Conservation (phyloP, 1,140 invertebrate genomes). For the Elysia chlorotica region DNA sequence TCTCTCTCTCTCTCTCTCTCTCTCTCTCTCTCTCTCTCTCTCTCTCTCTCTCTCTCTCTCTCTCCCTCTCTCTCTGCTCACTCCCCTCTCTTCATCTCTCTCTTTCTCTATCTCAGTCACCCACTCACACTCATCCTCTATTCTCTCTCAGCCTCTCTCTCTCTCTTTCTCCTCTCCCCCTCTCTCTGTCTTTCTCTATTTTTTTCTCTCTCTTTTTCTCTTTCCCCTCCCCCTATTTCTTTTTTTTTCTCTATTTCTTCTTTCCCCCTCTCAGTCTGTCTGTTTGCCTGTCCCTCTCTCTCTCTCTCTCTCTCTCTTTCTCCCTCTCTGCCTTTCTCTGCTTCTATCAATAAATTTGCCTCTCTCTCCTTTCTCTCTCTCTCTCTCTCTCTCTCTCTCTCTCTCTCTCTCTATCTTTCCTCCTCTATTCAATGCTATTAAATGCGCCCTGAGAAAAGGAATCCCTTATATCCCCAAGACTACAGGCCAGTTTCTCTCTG, state of each 20-base stretch:
- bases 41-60: no score
- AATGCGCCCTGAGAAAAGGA: neutral
- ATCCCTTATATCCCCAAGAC: neutral
- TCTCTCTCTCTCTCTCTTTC: neutral
- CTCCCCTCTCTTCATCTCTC: no score
- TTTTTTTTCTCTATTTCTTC: neutral
- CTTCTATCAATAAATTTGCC: neutral
- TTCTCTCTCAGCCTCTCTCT: no score
- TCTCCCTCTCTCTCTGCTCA: neutral
- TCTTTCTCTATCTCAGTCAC: neutral
- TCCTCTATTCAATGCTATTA: neutral
- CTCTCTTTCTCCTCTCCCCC: neutral
- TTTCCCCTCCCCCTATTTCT: neutral
- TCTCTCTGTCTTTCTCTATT: neutral
- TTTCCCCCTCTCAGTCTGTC: neutral
- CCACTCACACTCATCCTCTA: neutral
- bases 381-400: neutral
- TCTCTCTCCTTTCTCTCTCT: neutral
- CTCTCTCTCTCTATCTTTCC: neutral
- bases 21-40: no score
- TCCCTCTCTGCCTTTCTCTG: neutral
- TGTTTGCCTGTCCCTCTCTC: neutral
- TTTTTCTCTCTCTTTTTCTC: neutral
- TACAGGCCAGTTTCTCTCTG: neutral
- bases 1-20: no score